phyloP scores from a whole-genome alignment of 2,797 vertebrate genomes.

The Gymnocypris eckloni region DNA sequence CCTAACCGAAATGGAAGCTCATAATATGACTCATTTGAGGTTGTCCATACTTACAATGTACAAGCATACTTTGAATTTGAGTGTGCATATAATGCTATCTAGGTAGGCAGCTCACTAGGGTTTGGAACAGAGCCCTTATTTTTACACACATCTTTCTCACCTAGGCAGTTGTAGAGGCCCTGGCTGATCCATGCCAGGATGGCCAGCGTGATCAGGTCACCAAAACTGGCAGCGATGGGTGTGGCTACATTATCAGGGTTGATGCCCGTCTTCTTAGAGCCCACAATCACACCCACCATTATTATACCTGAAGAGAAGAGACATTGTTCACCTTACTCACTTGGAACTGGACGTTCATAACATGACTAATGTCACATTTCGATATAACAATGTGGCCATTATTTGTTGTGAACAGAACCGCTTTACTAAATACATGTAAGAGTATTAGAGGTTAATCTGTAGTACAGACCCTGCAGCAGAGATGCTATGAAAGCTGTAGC shows the following conservation, averaged over 20 bases:
- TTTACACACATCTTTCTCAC: slow-evolving; percentile 73
- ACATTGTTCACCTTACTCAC: background rate
- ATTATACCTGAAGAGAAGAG: slow-evolving; percentile 83
- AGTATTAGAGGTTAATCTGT: slow-evolving; percentile 30
- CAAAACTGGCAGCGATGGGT: slow-evolving; percentile 95
- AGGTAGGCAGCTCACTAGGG: background rate
- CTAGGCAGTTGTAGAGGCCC: slow-evolving; percentile 92
- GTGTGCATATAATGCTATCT: background rate
- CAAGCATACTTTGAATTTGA: background rate
- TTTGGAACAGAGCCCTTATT: background rate
- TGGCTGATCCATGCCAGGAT: slow-evolving; percentile 98
- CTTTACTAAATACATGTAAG: background rate
- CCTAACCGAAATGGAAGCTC: background rate
- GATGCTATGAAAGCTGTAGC: slow-evolving; percentile 96
- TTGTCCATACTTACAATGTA: background rate
- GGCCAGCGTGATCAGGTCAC: slow-evolving; percentile 95
- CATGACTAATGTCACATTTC: background rate
- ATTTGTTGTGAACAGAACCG: background rate
- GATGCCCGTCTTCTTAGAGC: slow-evolving; percentile 96
- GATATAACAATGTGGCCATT: background rate
- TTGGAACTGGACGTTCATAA: background rate
- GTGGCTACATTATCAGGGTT: slow-evolving; percentile 98
- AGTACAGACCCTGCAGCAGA: slow-evolving; percentile 84
- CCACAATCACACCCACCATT: slow-evolving; percentile 98
- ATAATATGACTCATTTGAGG: background rate